A percentile compares a stretch with the other conserved stretches of the same genome.
phyloP scores from a whole-genome alignment of 2,888 invertebrate genomes.

The Adelognathus sp. region DNA sequence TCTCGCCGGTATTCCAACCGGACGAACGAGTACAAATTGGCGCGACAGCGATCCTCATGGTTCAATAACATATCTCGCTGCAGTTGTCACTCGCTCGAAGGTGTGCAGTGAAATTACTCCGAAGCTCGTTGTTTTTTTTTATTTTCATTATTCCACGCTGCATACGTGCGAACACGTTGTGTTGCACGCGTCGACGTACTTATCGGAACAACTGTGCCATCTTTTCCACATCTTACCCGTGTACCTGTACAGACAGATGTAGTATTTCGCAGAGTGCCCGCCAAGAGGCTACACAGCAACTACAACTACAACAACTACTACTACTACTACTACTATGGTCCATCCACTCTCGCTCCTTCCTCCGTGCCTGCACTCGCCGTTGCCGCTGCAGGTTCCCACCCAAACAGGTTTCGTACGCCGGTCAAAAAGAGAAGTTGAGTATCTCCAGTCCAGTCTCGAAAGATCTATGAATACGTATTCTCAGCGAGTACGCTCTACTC shows the following conservation, averaged over 20 bases:
- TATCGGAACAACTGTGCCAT: not conserved
- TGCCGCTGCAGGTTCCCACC: conserved; percentile 57
- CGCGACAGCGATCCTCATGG: not conserved
- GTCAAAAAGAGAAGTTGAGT: conserved; percentile 48
- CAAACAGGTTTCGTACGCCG: conserved; percentile 58
- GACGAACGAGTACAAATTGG: not conserved
- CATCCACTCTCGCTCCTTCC: conserved; percentile 33
- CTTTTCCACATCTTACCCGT: too few relatives aligned
- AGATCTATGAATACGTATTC: conserved; percentile 58
- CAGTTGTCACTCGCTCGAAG: conserved; percentile 19
- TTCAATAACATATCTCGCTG: conserved; percentile 5
- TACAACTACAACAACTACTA: too few relatives aligned
- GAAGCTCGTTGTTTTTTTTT: not conserved
- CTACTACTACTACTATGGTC: conserved; percentile 35
- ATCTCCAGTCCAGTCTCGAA: conserved; percentile 23
- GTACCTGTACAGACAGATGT: too few relatives aligned
- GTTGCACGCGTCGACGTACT: conserved; percentile 23
- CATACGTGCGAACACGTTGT: conserved; percentile 10
- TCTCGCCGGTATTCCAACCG: not conserved
- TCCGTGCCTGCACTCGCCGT: conserved; percentile 33
- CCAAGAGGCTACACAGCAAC: too few relatives aligned
- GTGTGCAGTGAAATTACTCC: conserved; percentile 23
- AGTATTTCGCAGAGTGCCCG: too few relatives aligned
- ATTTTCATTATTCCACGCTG: not conserved
- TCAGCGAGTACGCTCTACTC: conserved; percentile 29